Percentiles rank a stretch among this genome's conserved stretches.
phyloP scores from a whole-genome alignment of 2,888 invertebrate species.

The Lacanobia wlatinum region DNA sequence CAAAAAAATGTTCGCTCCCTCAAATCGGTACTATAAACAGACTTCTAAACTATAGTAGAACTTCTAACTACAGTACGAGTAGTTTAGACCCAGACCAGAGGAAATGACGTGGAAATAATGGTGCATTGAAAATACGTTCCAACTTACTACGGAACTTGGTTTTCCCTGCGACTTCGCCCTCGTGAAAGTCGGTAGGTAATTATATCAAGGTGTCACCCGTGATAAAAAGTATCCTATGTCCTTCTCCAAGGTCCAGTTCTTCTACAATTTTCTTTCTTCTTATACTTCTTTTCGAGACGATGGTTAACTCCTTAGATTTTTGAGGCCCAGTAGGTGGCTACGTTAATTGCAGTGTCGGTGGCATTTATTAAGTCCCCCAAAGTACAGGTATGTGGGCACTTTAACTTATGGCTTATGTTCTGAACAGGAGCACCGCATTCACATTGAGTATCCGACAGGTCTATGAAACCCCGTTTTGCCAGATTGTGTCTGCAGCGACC shows the following conservation, averaged over 20 bases:
- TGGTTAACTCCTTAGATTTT: too few species aligned
- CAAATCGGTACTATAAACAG: constrained; percentile 3
- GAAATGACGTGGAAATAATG: constrained; percentile 40
- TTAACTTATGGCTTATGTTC: too few species aligned
- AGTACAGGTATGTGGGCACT: too few species aligned
- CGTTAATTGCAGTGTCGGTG: too few species aligned
- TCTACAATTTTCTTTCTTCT: too few species aligned
- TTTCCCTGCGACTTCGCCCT: background rate
- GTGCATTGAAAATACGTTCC: constrained; percentile 24
- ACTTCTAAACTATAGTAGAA: constrained; percentile 39
- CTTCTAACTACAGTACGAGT: constrained; percentile 37
- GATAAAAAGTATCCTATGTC: background rate
- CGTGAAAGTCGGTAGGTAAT: background rate
- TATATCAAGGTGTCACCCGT: background rate
- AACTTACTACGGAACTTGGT: constrained; percentile 11
- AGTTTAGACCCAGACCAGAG: constrained; percentile 19
- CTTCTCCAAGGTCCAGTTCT: background rate
- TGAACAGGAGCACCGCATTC: too few species aligned
- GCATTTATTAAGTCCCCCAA: too few species aligned
- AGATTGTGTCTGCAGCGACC: too few species aligned
- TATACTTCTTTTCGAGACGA: too few species aligned
- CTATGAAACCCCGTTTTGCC: too few species aligned
- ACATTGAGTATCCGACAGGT: too few species aligned
- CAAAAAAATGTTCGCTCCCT: background rate
- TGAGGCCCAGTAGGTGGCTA: too few species aligned